Base-by-base conservation (phyloP, 2,888 invertebrate genomes). In the Orthonevra nobilis region DNA sequence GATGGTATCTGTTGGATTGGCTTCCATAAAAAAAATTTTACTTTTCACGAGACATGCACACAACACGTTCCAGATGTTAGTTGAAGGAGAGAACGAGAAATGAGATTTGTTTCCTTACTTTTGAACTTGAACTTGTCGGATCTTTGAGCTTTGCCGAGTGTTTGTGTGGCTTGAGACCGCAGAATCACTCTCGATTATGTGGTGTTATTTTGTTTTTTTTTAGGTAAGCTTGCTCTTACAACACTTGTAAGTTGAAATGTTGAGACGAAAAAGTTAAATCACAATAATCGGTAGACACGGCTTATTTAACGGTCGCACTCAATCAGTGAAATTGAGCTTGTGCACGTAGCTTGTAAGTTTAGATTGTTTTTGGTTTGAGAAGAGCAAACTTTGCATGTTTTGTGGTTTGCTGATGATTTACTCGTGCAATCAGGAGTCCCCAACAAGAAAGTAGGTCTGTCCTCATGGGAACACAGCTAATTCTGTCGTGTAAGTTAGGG, bases 61-160 rank as follows among this genome's bases (percentile, higher is more conserved):
- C 6, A 54, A 26, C 17, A 9, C n/a, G n/a, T n/a, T 30, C 10
- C 28, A 3, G n/a, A 9, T 1, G 4, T 4, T 23, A 5, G 5
- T 23, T 3, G 5, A 19, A 5, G 15, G 7, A 12, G 26, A 32
- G 36, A 48, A 44, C 30, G 61, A n/a, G 5, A n/a, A 32, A 40
- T 23, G 14, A 48, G 30, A 15, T 74, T 34, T 28, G 73, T 85
- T 86, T 72, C 74, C 82, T 48, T 82, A 83, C 82, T 82, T 84
- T 34, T 85, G 81, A 82, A 82, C 82, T 82, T 82, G 82, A 82
- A 82, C 82, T 82, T 77, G 77, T 23, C 58, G 52, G 58, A 46
- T 63, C 63, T 56, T 40, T 77, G 64, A 77, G 30, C 19, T 38
- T 19, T 28, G 52, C 46, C 36, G 40, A 5, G 7, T 40, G 23